These are phyloP conservation scores for Orius insidiosus DNA, from an alignment of 1,140 invertebrate species.

Conservation along the genomic window DNA sequence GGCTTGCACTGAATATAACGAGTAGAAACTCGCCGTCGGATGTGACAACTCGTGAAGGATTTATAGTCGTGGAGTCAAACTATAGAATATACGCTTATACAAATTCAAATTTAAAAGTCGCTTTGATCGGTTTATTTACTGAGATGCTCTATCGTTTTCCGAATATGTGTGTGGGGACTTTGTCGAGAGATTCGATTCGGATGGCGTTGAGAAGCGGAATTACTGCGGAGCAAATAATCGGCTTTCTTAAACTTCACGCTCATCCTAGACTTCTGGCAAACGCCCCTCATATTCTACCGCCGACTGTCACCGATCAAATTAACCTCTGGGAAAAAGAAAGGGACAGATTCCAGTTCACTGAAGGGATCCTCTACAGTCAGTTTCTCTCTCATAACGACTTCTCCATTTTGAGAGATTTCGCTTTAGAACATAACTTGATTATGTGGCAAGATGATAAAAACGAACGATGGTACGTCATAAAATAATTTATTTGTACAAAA, in stretches of 20 bases:
- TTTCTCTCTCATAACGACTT: constrained; percentile 71
- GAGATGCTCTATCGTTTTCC: constrained; percentile 89
- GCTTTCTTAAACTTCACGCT: constrained; percentile 71
- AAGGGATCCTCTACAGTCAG: constrained; percentile 91
- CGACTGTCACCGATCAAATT: constrained; percentile 87
- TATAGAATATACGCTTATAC: constrained; percentile 94
- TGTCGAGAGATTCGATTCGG: constrained; percentile 84
- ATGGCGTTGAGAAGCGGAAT: constrained; percentile 87
- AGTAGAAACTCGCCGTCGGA: constrained; percentile 37
- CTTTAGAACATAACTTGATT: constrained; percentile 59
- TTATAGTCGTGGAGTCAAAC: constrained; percentile 93
- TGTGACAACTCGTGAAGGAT: constrained; percentile 44
- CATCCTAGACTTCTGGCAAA: constrained; percentile 46
- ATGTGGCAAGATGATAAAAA: constrained; percentile 77
- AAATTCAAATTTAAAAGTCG: constrained; percentile 80
- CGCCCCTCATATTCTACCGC: constrained; percentile 54
- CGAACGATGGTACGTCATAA: constrained; percentile 68
- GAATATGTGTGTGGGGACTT: constrained; percentile 79
- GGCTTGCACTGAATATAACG: constrained; percentile 77
- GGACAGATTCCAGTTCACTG: constrained; percentile 76
- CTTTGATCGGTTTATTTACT: constrained; percentile 78
- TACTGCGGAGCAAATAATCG: constrained; percentile 86
- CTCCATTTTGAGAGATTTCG: constrained; percentile 77
- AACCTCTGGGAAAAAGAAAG: constrained; percentile 85
- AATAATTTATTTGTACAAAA: too few relatives aligned